Evolutionary conservation across 2,113 vertebrate genomes (phyloP).

Genomic region (Lagopus leucura): DNA sequence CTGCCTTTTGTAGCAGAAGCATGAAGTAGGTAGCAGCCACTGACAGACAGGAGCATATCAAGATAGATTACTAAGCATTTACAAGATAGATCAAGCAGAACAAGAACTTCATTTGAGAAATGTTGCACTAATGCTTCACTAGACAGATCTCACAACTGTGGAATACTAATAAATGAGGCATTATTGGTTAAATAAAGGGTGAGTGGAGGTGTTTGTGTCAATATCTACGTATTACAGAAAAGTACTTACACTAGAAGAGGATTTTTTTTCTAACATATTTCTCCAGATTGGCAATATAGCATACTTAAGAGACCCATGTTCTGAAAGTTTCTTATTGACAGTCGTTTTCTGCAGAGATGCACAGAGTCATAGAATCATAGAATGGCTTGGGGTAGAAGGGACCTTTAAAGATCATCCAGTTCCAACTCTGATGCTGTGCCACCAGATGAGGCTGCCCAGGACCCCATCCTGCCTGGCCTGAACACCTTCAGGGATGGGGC

Average conservation of each 20-base stretch:
- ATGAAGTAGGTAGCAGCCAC: not conserved
- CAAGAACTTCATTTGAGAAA: conserved; percentile 45
- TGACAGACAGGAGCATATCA: conserved; percentile 36
- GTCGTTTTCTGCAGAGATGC: not conserved
- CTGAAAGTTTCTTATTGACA: not conserved
- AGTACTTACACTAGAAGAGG: not conserved
- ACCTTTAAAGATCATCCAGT: too few relatives aligned
- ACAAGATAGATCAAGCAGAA: conserved; percentile 49
- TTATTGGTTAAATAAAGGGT: conserved; percentile 13
- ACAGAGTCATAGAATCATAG: not conserved
- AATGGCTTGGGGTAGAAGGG: too few relatives aligned
- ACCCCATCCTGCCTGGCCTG: too few relatives aligned
- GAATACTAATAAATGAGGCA: conserved; percentile 33
- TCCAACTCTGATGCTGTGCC: too few relatives aligned
- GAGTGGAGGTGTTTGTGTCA: not conserved
- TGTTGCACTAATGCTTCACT: conserved; percentile 36
- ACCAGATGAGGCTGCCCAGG: too few relatives aligned
- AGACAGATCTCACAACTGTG: not conserved
- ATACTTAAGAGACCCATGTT: not conserved
- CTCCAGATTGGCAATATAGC: not conserved
- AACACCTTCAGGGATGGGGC: too few relatives aligned
- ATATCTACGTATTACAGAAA: not conserved
- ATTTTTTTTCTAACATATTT: not conserved
- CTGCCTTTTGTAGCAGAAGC: not conserved
- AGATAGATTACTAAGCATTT: conserved; percentile 55